Base-by-base conservation (phyloP, 1,140 invertebrate species). In the Microplitis demolitor region DNA sequence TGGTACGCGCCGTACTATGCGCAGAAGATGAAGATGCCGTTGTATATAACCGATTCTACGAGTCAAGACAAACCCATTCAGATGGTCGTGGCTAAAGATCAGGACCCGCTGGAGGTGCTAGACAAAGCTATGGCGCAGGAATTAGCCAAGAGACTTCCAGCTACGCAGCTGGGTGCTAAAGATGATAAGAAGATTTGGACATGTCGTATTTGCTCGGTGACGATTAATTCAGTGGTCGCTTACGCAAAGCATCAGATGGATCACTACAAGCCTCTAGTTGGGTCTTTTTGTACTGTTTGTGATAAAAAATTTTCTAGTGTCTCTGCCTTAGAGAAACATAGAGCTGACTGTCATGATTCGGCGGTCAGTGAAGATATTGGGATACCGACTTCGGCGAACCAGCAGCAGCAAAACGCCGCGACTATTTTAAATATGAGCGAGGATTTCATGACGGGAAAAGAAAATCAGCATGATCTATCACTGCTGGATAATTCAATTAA, bases 1-100 rank as follows among this genome's bases (percentile, higher is more conserved):
- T 91, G 90, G 88, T 92, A 91, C 84, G 88, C 90, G 34, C 85
- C 88, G 31, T 83, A 83, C 76, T 88, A 87, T 80, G 87, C 83
- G 5, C 39, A 78, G 11, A 82, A 83, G 80, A 88, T 88, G 87
- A 79, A 80, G 64, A 85, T 79, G 77, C 76, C 74, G n/a, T 11
- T 80, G 8, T 72, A 63, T 35, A 74, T 74, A 35, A 53, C 13
- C 5, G 66, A 76, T 31, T 74, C 72, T 60, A 56, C 71, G 4
- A 24, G 24, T 2, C 24, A 24, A 24, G 24, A 24, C 24, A 24
- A 24, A 74, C 72, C 51, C n/a, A 11, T 62, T 8, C n/a, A 34
- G 33, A 9, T 9, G 24, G 62, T 16, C 37, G 50, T 11, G 33
- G 51, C 72, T 31, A 14, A 33, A 16, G 53, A 51, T 71, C 39